Evolutionary conservation across 2,797 vertebrate genomes (phyloP), one percentile per base, ranked within the genome.

Genomic region (Crax fasciolata): DNA sequence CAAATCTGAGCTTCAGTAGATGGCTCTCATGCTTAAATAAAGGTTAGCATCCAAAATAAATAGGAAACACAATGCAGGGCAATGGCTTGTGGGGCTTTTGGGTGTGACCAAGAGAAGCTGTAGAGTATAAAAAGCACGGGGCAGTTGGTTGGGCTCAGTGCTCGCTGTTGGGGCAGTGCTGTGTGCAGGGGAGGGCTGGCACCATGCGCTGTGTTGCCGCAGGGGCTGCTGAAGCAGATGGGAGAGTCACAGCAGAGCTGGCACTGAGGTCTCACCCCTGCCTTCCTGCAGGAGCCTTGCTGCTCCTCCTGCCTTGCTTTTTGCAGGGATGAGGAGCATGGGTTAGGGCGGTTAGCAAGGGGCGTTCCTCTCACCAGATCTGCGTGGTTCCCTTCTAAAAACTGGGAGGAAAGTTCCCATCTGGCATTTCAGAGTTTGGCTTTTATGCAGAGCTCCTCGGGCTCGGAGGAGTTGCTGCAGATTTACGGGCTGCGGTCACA

Each of bases 341-440:
- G 11, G 3, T 9, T 12, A 13, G 24, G 9, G 11, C 35, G 5
- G 25, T 48, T 18, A 49, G 17, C 28, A 27, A 48, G 2, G 52
- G 7, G 54, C 0, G 0, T 15, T 79, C 74, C 61, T 84, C 39
- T 39, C 27, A 38, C 0, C 0, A 1, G 30, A 6, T 11, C 54
- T 23, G 0, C 27, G 1, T 1, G 5, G 39, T 18, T 62, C 7
- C 0, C n/a, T 38, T 38, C 23, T 65, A 54, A 62, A 78, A 32
- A 48, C 48, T 71, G 65, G 18, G 30, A 18, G 30, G 74, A 52
- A 24, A 20, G 12, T 35, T 49, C 65, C 13, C 3, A 1, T 5
- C 24, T 27, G 48, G 54, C 9, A 0, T 52, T 61, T 57, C 13
- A 4, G 57, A 52, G 65, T 19, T 76, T 4, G 8, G 54, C 52